These are phyloP conservation scores for cat (Felis catus) DNA, from an alignment of 2,113 vertebrate species.

Conservation along the genomic window DNA sequence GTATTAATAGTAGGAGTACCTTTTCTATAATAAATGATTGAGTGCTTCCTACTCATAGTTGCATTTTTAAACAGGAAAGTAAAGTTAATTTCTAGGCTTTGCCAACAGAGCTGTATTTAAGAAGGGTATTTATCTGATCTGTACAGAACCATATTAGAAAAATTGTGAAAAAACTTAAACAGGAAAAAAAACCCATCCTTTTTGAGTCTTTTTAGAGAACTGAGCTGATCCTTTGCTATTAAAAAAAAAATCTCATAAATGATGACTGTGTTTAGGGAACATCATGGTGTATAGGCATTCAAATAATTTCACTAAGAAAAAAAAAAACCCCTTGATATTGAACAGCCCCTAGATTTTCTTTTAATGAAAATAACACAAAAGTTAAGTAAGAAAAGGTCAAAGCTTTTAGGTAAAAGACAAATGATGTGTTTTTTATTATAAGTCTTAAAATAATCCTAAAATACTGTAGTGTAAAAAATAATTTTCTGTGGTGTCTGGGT, in stretches of 20 bases:
- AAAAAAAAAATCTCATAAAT: slow-evolving; percentile 12
- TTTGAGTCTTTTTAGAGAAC: slow-evolving; percentile 33
- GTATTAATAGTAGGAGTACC: neutral
- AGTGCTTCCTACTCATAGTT: slow-evolving; percentile 62
- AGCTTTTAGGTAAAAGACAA: neutral
- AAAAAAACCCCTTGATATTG: neutral
- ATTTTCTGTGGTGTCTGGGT: neutral
- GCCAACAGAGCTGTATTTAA: slow-evolving; percentile 51
- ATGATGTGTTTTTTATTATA: neutral
- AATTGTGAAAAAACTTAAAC: neutral
- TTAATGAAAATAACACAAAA: slow-evolving; percentile 35
- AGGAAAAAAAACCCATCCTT: neutral
- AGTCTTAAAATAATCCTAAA: slow-evolving; percentile 41
- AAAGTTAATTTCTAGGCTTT: slow-evolving; percentile 63
- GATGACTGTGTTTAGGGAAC: neutral
- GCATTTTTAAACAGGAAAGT: slow-evolving; percentile 57
- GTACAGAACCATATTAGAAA: slow-evolving; percentile 26
- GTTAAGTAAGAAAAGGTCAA: neutral
- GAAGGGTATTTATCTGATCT: slow-evolving; percentile 13
- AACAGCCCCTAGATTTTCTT: neutral
- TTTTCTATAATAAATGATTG: slow-evolving; percentile 54
- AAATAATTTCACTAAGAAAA: neutral
- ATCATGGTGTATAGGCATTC: neutral
- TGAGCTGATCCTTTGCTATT: neutral
- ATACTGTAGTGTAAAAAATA: slow-evolving; percentile 8